Percentiles rank a stretch among this genome's conserved stretches.
Conservation (phyloP, 2,113 vertebrate genomes). For the Thermophis baileyi region DNA sequence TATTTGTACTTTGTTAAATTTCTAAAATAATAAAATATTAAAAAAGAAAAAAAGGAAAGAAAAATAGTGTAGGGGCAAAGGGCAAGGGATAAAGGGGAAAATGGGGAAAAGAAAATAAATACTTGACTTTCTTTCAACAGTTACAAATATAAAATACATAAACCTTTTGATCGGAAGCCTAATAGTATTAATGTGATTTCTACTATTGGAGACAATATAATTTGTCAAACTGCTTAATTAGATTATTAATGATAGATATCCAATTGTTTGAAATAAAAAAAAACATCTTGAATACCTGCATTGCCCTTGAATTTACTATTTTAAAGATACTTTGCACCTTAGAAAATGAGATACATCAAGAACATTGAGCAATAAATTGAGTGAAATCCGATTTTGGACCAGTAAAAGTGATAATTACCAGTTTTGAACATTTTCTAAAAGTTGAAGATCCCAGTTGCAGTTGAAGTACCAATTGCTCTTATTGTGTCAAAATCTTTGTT, state of each 20-base stretch:
- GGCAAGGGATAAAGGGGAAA: background rate
- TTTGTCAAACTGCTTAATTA: background rate
- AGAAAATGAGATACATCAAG: background rate
- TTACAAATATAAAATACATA: background rate
- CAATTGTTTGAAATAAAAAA: background rate
- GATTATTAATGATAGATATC: background rate
- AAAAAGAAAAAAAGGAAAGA: background rate
- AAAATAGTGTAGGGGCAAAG: background rate
- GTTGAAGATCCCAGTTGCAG: background rate
- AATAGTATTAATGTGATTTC: background rate
- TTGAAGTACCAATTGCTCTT: background rate
- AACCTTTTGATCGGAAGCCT: background rate
- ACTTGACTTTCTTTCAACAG: background rate
- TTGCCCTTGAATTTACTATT: background rate
- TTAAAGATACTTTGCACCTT: background rate
- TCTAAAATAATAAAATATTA: background rate
- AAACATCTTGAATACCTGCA: background rate
- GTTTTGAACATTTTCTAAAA: background rate
- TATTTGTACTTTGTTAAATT: background rate
- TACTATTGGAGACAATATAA: background rate
- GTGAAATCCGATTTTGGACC: background rate
- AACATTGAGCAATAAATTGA: background rate
- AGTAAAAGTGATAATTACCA: background rate
- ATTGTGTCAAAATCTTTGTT: background rate
- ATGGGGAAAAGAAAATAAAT: background rate